A percentile compares a stretch with the other conserved stretches of the same genome.
Conservation (phyloP, 2,888 invertebrate species). For the Petrolisthes cinctipes region DNA sequence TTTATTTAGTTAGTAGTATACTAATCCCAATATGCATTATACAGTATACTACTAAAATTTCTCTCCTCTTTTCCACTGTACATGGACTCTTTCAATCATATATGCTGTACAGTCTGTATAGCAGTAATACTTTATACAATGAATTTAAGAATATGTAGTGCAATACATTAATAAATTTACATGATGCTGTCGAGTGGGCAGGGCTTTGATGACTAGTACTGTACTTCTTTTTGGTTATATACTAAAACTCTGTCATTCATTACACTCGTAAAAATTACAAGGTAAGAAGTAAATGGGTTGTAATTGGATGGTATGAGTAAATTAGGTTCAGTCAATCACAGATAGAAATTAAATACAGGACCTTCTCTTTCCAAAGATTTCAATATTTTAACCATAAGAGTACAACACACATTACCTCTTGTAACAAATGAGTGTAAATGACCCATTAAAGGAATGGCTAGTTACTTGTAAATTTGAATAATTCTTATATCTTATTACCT, state of each 20-base stretch:
- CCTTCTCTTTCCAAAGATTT: background rate
- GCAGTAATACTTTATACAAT: constrained; percentile 59
- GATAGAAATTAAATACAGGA: constrained; percentile 26
- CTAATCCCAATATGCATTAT: constrained; percentile 59
- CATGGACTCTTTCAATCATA: constrained; percentile 56
- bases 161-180: constrained; percentile 61
- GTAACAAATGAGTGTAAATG: background rate
- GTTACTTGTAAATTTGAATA: constrained; percentile 9
- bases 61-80: constrained; percentile 56
- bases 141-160: constrained; percentile 56
- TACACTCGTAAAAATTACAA: constrained; percentile 39
- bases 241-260: constrained; percentile 34
- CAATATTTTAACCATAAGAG: background rate
- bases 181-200: constrained; percentile 60
- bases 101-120: constrained; percentile 61
- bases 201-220: constrained; percentile 54
- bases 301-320: constrained; percentile 25
- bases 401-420: constrained; percentile 12
- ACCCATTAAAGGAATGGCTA: constrained; percentile 1
- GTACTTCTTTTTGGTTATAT: constrained; percentile 44
- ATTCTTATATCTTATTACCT: constrained; percentile 23
- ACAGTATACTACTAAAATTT: constrained; percentile 53
- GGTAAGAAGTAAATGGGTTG: constrained; percentile 20
- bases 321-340: constrained; percentile 39
- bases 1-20: constrained; percentile 59